These are phyloP conservation scores for Crypturellus undulatus DNA, from an alignment of 2,113 vertebrate species.

Conservation along the genomic window DNA sequence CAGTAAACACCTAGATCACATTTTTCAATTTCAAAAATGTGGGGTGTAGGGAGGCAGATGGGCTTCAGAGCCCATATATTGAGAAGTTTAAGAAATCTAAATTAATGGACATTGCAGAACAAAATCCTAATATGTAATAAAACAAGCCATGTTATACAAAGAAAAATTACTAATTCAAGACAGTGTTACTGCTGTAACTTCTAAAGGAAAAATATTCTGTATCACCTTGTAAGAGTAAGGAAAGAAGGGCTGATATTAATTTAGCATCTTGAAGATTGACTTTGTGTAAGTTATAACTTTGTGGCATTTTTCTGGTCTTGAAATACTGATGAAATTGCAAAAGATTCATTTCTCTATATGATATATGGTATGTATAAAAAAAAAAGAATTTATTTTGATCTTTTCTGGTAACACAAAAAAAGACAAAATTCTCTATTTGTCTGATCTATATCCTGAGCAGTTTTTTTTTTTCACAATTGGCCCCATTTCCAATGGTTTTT, in stretches of 20 bases:
- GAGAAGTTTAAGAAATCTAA: neutral
- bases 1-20: neutral
- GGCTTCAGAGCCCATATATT: neutral
- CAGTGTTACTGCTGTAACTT: neutral
- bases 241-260: neutral
- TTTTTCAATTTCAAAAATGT: neutral
- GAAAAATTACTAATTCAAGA: neutral
- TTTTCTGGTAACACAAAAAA: neutral
- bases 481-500: neutral
- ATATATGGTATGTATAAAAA: neutral
- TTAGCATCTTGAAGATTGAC: neutral
- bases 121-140: neutral
- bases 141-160: neutral
- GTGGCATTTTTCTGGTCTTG: neutral
- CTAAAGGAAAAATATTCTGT: neutral
- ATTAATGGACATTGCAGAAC: neutral
- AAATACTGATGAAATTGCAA: neutral
- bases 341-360: neutral
- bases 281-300: neutral
- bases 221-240: neutral
- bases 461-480: neutral
- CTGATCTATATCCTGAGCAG: neutral
- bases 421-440: neutral
- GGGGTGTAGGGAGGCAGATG: neutral
- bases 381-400: neutral